Percentiles rank a stretch among this genome's conserved stretches.
Evolutionary conservation across 2,113 vertebrate genomes (phyloP).

Genomic region (Leucopsar rothschildi): DNA sequence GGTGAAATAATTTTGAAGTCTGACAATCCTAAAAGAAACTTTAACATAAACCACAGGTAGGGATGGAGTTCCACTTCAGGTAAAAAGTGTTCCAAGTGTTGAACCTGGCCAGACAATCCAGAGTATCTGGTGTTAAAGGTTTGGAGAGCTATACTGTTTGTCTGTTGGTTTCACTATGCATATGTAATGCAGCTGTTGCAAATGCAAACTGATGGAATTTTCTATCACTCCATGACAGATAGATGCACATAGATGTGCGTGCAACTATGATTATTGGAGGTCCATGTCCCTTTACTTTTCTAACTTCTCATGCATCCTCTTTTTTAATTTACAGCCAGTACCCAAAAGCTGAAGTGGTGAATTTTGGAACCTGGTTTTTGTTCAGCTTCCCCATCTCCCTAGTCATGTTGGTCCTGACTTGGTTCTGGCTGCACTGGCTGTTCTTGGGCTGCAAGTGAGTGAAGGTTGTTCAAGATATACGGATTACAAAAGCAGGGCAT

Average conservation of each 20-base stretch:
- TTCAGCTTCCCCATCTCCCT: slow-evolving; percentile 96
- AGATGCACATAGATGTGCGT: fast-evolving
- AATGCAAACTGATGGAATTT: neutral
- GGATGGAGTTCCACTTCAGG: neutral
- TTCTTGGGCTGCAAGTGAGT: slow-evolving; percentile 98
- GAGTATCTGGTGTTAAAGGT: neutral
- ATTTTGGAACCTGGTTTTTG: slow-evolving; percentile 98
- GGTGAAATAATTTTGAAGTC: neutral
- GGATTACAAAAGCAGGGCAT: neutral
- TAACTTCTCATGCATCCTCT: neutral
- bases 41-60: neutral
- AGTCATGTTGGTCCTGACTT: slow-evolving; percentile 93
- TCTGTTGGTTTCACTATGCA: neutral
- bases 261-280: neutral
- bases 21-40: neutral
- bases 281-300: neutral
- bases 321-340: slow-evolving; percentile 82
- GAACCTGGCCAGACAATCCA: neutral
- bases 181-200: neutral
- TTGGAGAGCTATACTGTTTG: neutral
- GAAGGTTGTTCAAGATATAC: neutral
- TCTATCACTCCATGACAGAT: neutral
- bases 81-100: neutral
- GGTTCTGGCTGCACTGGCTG: slow-evolving; percentile 97
- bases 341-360: slow-evolving; percentile 90